Base-by-base conservation (phyloP, 1,140 invertebrate species). In the Cryptotermes secundus region DNA sequence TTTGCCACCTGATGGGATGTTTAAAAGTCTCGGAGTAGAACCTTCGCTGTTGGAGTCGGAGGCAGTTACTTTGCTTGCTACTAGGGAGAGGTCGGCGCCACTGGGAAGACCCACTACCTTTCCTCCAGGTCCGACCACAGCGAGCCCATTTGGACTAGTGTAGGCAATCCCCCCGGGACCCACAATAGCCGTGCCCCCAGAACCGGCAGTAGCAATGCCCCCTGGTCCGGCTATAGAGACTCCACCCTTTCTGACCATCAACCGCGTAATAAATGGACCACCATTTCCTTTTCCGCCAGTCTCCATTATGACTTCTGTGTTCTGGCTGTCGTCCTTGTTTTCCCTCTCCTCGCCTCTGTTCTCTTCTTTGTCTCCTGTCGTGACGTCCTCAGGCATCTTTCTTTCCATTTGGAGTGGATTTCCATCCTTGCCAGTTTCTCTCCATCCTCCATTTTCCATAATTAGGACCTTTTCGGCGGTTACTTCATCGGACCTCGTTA, bases 141-240 rank as follows among this genome's bases (percentile, higher is more conserved):
- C 94, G 3, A 94, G 87, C 36, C 93, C 94, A 86, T 91, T 92
- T 12, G 93, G 93, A 86, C 94, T 93, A 1, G 94, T 95, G 84
- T 94, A 93, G 0, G 94, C 94, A 42, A 93, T 90, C 0, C 94
- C 94, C 19, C 93, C 93, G 12, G 94, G 94, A 9, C 94, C 94
- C 2, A 95, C 94, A 72, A 95, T 94, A 0, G 94, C 94, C 1
- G 94, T 94, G 14, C 94, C 94, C 4, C 94, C 94, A 85, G 91
- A 92, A 14, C 94, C 94, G 2, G 94, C 94, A 3, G 94, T 95
- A 0, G 94, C 94, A 65, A 95, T 93, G 80, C 94, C 94, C 16
- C 94, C 94, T 0, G 94, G 94, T 0, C 94, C 94, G 3, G 94
- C 94, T 38, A 95, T 95, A 0, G 94, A 94, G 1, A 95, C 94